A percentile compares a stretch with the other conserved stretches of the same genome.
These are phyloP conservation scores for Drosophila lowei DNA, from an alignment of 1,140 invertebrate species.

Conservation along the genomic window DNA sequence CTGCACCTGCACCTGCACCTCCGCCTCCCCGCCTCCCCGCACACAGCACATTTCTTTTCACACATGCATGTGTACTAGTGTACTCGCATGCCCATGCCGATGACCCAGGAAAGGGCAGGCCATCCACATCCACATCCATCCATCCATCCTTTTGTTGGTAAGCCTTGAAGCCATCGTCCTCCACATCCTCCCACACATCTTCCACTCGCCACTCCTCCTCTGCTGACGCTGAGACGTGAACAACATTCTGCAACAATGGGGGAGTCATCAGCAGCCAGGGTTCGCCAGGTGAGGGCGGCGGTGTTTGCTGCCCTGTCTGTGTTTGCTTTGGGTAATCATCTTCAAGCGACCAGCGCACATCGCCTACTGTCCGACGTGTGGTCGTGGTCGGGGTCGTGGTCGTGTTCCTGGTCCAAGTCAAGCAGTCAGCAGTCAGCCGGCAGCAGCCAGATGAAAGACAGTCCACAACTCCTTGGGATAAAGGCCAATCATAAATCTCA, in stretches of 20 bases:
- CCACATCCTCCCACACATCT: background rate
- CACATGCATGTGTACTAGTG: conserved; percentile 47
- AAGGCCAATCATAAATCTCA: conserved; percentile 47
- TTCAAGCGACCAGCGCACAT: conserved; percentile 45
- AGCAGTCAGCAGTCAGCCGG: conserved; percentile 30
- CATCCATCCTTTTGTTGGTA: conserved; percentile 58
- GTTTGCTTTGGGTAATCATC: conserved; percentile 80
- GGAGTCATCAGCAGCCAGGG: conserved; percentile 14
- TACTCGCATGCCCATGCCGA: conserved; percentile 24
- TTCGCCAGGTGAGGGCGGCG: background rate
- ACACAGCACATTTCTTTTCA: conserved; percentile 60
- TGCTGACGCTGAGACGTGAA: conserved; percentile 21
- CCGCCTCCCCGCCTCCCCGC: background rate
- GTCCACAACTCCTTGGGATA: conserved; percentile 25
- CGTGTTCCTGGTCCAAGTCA: conserved; percentile 17
- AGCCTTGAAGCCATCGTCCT: conserved; percentile 70
- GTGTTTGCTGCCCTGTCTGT: conserved; percentile 73
- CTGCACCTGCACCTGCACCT: conserved; percentile 18
- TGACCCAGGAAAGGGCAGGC: conserved; percentile 23
- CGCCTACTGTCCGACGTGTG: conserved; percentile 1
- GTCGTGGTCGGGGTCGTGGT: background rate
- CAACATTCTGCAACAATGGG: conserved; percentile 69
- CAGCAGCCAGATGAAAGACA: conserved; percentile 5
- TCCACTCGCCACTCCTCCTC: conserved; percentile 6
- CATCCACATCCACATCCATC: conserved; percentile 7